Conservation (phyloP, 2,888 invertebrate species). For the Parelbella ahira region DNA sequence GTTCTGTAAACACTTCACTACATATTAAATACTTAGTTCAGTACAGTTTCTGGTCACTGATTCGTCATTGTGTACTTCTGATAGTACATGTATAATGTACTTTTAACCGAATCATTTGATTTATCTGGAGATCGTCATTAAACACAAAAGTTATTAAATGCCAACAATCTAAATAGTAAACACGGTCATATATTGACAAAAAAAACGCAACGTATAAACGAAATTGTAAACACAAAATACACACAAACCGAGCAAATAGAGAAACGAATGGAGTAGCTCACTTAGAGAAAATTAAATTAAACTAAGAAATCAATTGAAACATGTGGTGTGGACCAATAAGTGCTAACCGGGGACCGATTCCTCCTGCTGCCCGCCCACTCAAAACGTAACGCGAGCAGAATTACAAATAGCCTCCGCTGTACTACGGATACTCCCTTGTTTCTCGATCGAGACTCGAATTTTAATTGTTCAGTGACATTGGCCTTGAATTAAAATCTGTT, state of each 20-base stretch:
- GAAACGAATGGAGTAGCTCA: constrained; percentile 17
- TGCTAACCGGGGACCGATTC: constrained; percentile 63
- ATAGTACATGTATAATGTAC: too few species aligned
- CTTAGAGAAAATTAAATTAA: constrained; percentile 21
- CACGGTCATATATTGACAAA: too few species aligned
- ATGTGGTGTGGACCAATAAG: constrained; percentile 66
- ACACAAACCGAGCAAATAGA: constrained; percentile 7
- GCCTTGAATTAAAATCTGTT: constrained; percentile 19
- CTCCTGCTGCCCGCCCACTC: constrained; percentile 62
- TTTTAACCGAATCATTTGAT: too few species aligned
- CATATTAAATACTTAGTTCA: too few species aligned
- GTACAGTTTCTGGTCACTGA: too few species aligned
- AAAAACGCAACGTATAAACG: too few species aligned
- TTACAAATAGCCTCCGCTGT: constrained; percentile 44
- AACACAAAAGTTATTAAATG: too few species aligned
- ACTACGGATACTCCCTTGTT: constrained; percentile 31
- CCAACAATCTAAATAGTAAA: too few species aligned
- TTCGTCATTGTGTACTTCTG: too few species aligned
- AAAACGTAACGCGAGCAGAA: constrained; percentile 49
- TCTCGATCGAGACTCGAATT: constrained; percentile 19
- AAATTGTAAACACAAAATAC: too few species aligned
- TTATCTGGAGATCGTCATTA: too few species aligned
- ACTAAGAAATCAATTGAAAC: constrained; percentile 62
- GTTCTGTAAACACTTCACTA: too few species aligned
- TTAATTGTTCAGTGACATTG: constrained; percentile 17